Base-by-base conservation (phyloP, 2,888 invertebrate genomes). In the Dynastes tityus region DNA sequence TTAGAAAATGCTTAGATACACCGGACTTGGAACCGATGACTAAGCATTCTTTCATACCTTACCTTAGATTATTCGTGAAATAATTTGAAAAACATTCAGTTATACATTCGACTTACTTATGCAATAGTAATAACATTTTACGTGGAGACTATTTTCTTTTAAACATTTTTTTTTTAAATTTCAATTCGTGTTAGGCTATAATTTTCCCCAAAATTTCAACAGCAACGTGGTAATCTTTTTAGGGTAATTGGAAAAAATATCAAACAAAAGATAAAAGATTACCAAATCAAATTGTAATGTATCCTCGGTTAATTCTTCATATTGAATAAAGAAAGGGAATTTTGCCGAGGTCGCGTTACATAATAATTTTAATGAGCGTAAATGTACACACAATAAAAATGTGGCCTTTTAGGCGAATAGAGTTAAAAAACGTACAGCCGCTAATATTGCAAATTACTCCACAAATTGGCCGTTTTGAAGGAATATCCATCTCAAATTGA, bases 1-100 rank as follows among this genome's bases (percentile, higher is more conserved):
- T 55, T 55, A 22, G 55, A 55, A 55, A 55, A 55, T 55, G 55
- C n/a, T 55, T 55, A 55, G n/a, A 55, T 55, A 55, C 22, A 55
- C n/a, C 0, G 55, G 13, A 55, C 55, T 11, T 55, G 6, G n/a
- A 55, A 16, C n/a, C 6, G n/a, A 55, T 55, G 55, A 55, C n/a
- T 55, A 22, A 55, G 55, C 55, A 55, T 55, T 55, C n/a, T 22
- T n/a, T 55, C 13, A 6, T n/a, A 55, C 0, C n/a, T 55, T 55
- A n/a, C 32, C n/a, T 55, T 16, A 55, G 8, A 55, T 55, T 55
- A 22, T 55, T 55, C n/a, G 55, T n/a, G 3, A 55, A 55, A 55
- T 13, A 16, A n/a, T 55, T 55, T n/a, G 13, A 55, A 55, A 55
- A 55, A 55, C 22, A n/a, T 22, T 22, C 55, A 22, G n/a, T 4